Conservation (phyloP, 2,113 vertebrate species). For the Percina caprodes region DNA sequence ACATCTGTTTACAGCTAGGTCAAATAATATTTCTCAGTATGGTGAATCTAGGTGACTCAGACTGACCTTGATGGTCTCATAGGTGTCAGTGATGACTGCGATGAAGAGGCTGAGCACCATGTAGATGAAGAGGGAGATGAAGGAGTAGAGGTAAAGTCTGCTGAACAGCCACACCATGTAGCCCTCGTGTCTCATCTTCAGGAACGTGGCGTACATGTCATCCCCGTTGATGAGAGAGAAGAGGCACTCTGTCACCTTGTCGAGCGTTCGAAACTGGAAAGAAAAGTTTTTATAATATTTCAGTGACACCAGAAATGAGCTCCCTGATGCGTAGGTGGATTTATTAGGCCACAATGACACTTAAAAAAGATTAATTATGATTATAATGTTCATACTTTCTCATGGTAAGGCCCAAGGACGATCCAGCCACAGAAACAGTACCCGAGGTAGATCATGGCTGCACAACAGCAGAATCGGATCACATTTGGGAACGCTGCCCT, state of each 20-base stretch:
- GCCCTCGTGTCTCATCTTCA: constrained; percentile 89
- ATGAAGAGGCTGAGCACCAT: constrained; percentile 98
- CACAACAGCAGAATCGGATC: constrained; percentile 94
- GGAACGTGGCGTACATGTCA: constrained; percentile 94
- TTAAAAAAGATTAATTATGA: neutral
- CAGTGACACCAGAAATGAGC: neutral
- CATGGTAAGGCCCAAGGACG: constrained; percentile 94
- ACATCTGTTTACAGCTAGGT: neutral
- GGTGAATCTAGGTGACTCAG: neutral
- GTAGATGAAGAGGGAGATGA: constrained; percentile 95
- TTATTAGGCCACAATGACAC: neutral
- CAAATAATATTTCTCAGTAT: neutral
- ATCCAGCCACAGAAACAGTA: constrained; percentile 99
- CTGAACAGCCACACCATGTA: constrained; percentile 96
- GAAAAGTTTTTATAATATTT: no score
- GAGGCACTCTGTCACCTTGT: constrained; percentile 91
- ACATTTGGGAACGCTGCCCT: constrained; percentile 91
- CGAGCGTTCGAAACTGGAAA: constrained; percentile 94
- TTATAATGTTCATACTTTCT: constrained; percentile 84
- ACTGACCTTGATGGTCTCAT: constrained; percentile 95
- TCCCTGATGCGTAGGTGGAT: neutral
- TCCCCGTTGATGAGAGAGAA: constrained; percentile 96
- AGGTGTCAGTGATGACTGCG: constrained; percentile 93
- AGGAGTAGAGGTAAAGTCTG: constrained; percentile 93
- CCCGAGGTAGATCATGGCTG: constrained; percentile 94